Percentiles rank a stretch among this genome's conserved stretches.
These are phyloP conservation scores for Mesorhabditis sp. DNA, from an alignment of 2,888 invertebrate genomes.

Conservation along the genomic window DNA sequence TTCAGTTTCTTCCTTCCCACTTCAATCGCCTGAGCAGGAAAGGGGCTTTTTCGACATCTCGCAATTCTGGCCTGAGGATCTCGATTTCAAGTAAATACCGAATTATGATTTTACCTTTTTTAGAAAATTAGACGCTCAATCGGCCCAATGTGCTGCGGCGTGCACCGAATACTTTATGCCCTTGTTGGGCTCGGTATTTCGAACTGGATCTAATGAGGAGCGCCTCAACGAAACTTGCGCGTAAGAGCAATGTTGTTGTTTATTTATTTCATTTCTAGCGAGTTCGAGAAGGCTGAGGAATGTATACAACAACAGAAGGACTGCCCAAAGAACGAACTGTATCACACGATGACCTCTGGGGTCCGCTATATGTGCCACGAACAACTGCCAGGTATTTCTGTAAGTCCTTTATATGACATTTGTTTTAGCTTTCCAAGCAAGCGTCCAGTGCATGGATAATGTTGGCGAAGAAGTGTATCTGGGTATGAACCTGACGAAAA, in stretches of 20 bases:
- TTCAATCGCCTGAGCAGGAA: no score
- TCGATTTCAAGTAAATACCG: no score
- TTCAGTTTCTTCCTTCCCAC: no score
- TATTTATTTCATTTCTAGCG: constrained; percentile 7
- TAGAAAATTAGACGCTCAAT: no score
- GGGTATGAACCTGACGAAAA: background rate
- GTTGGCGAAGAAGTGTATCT: background rate
- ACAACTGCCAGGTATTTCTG: constrained; percentile 8
- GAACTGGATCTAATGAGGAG: background rate
- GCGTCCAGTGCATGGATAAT: constrained; percentile 6
- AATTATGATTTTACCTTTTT: no score
- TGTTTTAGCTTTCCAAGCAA: constrained; percentile 12
- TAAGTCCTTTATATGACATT: background rate
- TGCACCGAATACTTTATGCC: background rate
- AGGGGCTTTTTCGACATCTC: no score
- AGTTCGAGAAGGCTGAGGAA: constrained; percentile 11
- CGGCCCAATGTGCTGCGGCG: background rate
- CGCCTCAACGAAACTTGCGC: background rate
- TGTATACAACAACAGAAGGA: constrained; percentile 12
- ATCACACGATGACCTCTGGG: constrained; percentile 10
- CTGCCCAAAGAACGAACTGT: constrained; percentile 10
- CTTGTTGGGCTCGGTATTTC: background rate
- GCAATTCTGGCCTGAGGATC: no score
- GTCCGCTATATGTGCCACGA: constrained; percentile 11
- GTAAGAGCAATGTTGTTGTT: background rate